Conservation (phyloP, 2,888 invertebrate genomes). For the Theretra japonica region DNA sequence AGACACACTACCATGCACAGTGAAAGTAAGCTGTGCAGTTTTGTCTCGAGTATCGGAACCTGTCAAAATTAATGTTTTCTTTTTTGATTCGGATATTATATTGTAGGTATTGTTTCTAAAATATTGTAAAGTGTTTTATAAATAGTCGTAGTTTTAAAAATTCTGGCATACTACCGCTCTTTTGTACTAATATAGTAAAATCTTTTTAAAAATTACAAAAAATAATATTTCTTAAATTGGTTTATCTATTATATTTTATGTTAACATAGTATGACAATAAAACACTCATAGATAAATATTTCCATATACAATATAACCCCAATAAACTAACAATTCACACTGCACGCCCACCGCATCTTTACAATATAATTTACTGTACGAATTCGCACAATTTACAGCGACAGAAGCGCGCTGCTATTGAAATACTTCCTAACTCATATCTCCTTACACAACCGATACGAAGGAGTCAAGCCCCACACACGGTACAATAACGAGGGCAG, state of each 20-base stretch:
- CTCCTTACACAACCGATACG: conserved; percentile 33
- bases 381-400: conserved; percentile 22
- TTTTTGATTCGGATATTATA: neutral
- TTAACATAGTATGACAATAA: neutral
- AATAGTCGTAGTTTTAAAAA: no score
- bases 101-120: no score
- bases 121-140: no score
- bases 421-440: conserved; percentile 36
- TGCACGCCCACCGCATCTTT: neutral
- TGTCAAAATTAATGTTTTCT: neutral
- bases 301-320: neutral
- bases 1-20: conserved; percentile 68
- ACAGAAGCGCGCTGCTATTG: conserved; percentile 30
- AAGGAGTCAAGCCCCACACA: conserved; percentile 52
- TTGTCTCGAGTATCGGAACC: neutral
- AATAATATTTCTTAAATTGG: no score
- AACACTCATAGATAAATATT: neutral
- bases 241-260: no score
- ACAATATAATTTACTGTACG: conserved; percentile 22
- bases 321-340: conserved; percentile 8
- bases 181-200: no score
- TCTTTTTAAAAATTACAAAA: no score
- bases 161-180: no score
- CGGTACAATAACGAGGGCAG: conserved; percentile 74
- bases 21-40: conserved; percentile 31